Base-by-base conservation (phyloP, 2,113 vertebrate species). In the Burhinus bistriatus region DNA sequence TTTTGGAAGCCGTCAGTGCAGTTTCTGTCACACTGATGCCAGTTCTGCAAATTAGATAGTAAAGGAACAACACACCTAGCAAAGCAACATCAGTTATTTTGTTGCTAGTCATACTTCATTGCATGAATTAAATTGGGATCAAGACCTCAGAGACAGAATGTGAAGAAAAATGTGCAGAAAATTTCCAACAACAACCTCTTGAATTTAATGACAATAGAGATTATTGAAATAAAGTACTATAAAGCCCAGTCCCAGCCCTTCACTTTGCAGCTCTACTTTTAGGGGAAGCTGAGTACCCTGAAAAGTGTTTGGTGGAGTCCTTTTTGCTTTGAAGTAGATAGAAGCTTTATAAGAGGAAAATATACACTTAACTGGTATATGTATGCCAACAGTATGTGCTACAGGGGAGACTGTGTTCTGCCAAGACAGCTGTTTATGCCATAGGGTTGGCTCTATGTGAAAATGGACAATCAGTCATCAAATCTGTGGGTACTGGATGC, bases 61-160 rank as follows among this genome's bases (percentile, higher is more conserved):
- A 88, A 94, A 29, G 51, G 57, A 92, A 83, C 16, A 71, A 32
- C 15, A 44, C 23, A 75, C 12, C 25, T 78, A 65, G 27, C 14
- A 76, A 78, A 91, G 29, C 7, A 86, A 40, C 30, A 57, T 34
- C 36, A n/a, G 20, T 83, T 89, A 29, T 81, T 93, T 92, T 79
- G 51, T 84, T 86, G 55, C 32, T 77, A 51, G 38, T 51, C 0
- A 0, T 64, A 44, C 62, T 92, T 93, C 32, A 23, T 68, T 87
- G 62, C 70, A 83, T 93, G 64, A 90, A 78, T 62, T 83, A 80
- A 93, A 93, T 78, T 78, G 94, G 90, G 76, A 93, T 89, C 55
- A 84, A 84, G 54, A 89, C 73, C 47, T 89, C 57, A 70, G 49
- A 90, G 70, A 61, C 9, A 87, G 72, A 81, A 92, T 19, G 27